phyloP scores from a whole-genome alignment of 1,140 invertebrate genomes.

The Papilio aristodemus region DNA sequence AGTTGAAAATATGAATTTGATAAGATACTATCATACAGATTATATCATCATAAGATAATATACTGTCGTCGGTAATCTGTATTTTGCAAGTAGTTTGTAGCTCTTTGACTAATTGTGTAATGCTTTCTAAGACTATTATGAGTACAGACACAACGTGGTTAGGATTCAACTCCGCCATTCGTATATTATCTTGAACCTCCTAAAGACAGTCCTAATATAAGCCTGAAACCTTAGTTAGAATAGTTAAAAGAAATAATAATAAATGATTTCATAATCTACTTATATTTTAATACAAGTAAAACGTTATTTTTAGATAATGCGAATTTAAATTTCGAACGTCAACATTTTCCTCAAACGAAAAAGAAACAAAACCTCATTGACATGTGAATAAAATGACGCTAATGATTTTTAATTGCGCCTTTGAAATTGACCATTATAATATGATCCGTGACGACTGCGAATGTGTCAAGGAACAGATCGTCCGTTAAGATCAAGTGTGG shows the following conservation, averaged over 20 bases:
- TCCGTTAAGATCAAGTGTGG: slow-evolving; percentile 39
- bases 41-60: no score
- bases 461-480: slow-evolving; percentile 33
- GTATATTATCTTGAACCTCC: no score
- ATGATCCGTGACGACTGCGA: slow-evolving; percentile 35
- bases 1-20: no score
- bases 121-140: no score
- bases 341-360: slow-evolving; percentile 35
- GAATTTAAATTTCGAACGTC: slow-evolving; percentile 16
- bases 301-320: neutral
- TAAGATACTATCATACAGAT: no score
- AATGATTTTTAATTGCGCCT: slow-evolving; percentile 63
- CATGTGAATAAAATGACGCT: slow-evolving; percentile 42
- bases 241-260: neutral
- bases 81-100: no score
- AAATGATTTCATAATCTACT: neutral
- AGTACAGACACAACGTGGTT: no score
- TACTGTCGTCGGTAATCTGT: no score
- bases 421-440: slow-evolving; percentile 44
- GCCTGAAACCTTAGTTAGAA: no score
- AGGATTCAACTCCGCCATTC: no score
- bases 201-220: no score
- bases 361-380: slow-evolving; percentile 40
- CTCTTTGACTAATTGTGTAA: no score
- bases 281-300: neutral